Evolutionary conservation across 1,140 invertebrate species (phyloP).

Genomic region (Telenomus remus): DNA sequence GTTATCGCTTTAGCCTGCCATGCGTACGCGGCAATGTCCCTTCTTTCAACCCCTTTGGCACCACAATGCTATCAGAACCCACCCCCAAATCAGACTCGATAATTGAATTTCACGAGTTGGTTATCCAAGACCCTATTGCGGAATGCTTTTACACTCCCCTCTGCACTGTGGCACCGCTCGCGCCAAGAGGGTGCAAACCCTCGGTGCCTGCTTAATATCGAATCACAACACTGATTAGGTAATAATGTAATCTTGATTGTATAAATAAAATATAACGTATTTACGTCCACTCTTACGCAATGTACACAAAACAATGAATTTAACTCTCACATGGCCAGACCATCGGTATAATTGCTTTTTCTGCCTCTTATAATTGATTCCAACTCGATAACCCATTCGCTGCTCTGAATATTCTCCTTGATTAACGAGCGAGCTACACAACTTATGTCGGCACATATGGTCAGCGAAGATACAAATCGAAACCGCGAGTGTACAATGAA

Average conservation of each 20-base stretch:
- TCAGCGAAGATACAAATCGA: neutral
- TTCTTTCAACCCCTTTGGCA: slow-evolving; percentile 56
- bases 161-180: slow-evolving; percentile 40
- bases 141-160: slow-evolving; percentile 59
- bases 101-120: slow-evolving; percentile 76
- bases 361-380: slow-evolving; percentile 12
- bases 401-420: slow-evolving; percentile 12
- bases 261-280: slow-evolving; percentile 58
- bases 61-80: slow-evolving; percentile 56
- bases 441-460: slow-evolving; percentile 24
- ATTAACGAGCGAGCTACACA: slow-evolving; percentile 32
- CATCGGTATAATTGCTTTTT: slow-evolving; percentile 30
- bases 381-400: too few relatives aligned
- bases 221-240: slow-evolving; percentile 69
- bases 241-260: slow-evolving; percentile 61
- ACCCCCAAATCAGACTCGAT: slow-evolving; percentile 70
- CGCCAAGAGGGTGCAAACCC: slow-evolving; percentile 61
- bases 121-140: slow-evolving; percentile 70
- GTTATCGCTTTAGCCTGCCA: slow-evolving; percentile 56
- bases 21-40: slow-evolving; percentile 54
- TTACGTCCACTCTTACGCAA: slow-evolving; percentile 33
- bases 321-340: neutral
- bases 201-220: slow-evolving; percentile 68
- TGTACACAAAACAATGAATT: slow-evolving; percentile 17
- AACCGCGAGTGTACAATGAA: slow-evolving; percentile 31